Evolutionary conservation across 2,888 invertebrate genomes (phyloP), one percentile per base, ranked within the genome.

Genomic region (Iphiclides podalirius): DNA sequence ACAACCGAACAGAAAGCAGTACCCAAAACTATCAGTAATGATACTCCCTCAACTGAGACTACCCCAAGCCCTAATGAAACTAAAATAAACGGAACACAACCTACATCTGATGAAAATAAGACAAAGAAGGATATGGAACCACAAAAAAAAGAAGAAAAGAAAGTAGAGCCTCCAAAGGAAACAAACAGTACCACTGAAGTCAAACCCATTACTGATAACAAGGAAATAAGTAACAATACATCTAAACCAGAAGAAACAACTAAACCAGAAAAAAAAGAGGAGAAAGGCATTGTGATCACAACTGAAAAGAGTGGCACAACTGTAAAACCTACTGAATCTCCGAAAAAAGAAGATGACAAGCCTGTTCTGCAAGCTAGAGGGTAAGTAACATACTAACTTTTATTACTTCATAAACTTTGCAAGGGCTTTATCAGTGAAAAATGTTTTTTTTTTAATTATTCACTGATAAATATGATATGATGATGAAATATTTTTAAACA

Each of bases 341-440:
- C 74, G 0, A 60, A 61, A 47, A 52, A 55, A 38, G 60, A 61
- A 37, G 60, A 55, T 13, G 62, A 61, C 45, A 59, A 55, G 42
- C 65, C 60, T 33, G 47, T 65, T 28, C 57, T 72, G 20, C 64
- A 74, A 54, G 60, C 75, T 11, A 72, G 80, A 76, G 78, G 78
- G 82, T 82, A 63, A 70, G 72, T 64, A 33, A 34, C 15, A 6
- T 20, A 20, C 3, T 20, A 20, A 20, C 6, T 20, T 20, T 20
- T 28, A 17, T 26, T n/a, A 43, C 1, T 23, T 23, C 28, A 34
- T 23, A n/a, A n/a, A n/a, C n/a, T n/a, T n/a, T n/a, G n/a, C n/a
- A n/a, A n/a, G n/a, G n/a, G n/a, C n/a, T n/a, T n/a, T n/a, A n/a
- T n/a, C n/a, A n/a, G n/a, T n/a, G n/a, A n/a, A n/a, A n/a, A 28